These are phyloP conservation scores for Catalaphyllia jardinei DNA, from an alignment of 64 coral and sea anemone genomes.

Conservation along the genomic window DNA sequence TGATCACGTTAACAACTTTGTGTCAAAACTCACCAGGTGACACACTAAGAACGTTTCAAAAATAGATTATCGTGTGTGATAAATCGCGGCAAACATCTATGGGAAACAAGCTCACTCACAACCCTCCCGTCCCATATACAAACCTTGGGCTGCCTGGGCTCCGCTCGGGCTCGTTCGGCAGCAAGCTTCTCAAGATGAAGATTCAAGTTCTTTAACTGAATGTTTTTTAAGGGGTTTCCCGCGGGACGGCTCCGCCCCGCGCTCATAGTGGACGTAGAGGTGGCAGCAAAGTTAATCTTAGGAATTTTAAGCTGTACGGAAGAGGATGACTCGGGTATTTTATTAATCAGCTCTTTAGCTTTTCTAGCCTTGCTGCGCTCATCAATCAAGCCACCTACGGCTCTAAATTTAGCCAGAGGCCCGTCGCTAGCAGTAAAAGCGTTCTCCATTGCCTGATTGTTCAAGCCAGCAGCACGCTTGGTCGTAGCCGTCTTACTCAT, in stretches of 20 bases:
- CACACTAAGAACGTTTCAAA: too few species aligned
- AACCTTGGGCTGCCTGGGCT: slow-evolving; percentile 78
- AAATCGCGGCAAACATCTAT: too few species aligned
- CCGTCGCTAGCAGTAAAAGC: slow-evolving; percentile 82
- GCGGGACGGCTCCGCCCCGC: slow-evolving; percentile 64
- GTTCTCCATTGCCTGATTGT: slow-evolving; percentile 93
- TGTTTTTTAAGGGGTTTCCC: slow-evolving; percentile 78
- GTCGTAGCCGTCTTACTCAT: slow-evolving; percentile 84
- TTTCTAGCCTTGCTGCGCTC: slow-evolving; percentile 61
- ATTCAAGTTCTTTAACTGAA: slow-evolving; percentile 83
- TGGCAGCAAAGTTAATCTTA: slow-evolving; percentile 99
- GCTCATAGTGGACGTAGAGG: slow-evolving; percentile 93
- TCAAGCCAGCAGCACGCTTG: slow-evolving; percentile 81
- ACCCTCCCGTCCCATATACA: not conserved
- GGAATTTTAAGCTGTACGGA: slow-evolving; percentile 80
- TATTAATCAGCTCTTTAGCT: slow-evolving; percentile 60
- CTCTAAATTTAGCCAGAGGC: slow-evolving; percentile 66
- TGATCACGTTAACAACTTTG: too few species aligned
- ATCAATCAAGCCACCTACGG: slow-evolving; percentile 59
- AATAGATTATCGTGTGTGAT: too few species aligned
- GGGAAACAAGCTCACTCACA: too few species aligned
- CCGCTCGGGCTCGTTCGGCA: slow-evolving; percentile 54
- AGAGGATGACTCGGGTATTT: slow-evolving; percentile 42
- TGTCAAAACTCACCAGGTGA: too few species aligned
- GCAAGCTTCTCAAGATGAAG: slow-evolving; percentile 80